These are phyloP conservation scores for Dryas iulia DNA, from an alignment of 1,140 invertebrate species.

Conservation along the genomic window DNA sequence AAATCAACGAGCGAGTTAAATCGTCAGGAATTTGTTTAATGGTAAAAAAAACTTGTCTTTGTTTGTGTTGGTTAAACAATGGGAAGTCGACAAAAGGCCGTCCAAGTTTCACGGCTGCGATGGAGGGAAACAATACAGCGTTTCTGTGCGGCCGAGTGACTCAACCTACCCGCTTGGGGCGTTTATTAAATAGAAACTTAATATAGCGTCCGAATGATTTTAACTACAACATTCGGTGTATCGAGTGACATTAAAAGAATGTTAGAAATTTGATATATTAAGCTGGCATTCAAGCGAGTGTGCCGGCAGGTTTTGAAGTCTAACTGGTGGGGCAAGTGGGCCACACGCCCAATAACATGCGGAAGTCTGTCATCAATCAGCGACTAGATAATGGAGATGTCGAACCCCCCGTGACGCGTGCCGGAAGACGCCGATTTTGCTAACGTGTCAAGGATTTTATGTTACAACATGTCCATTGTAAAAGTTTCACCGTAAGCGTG, in stretches of 20 bases:
- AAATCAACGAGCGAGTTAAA: slow-evolving; percentile 47
- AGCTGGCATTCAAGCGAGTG: slow-evolving; percentile 1
- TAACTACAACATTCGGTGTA: neutral
- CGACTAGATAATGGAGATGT: slow-evolving; percentile 63
- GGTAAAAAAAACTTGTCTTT: slow-evolving; percentile 47
- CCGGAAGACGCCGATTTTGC: slow-evolving; percentile 50
- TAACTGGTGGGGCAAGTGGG: slow-evolving; percentile 42
- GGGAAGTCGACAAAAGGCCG: slow-evolving; percentile 58
- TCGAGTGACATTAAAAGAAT: slow-evolving; percentile 1
- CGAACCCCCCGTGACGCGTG: slow-evolving; percentile 56
- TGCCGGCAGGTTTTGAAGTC: slow-evolving; percentile 4
- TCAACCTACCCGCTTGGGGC: slow-evolving; percentile 49
- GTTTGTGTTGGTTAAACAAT: slow-evolving; percentile 67
- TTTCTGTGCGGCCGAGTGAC: slow-evolving; percentile 64
- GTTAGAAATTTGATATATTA: neutral
- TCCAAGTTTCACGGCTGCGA: slow-evolving; percentile 53
- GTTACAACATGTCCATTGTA: slow-evolving; percentile 15
- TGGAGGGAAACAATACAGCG: slow-evolving; percentile 60
- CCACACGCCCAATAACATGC: slow-evolving; percentile 52
- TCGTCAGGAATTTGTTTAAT: slow-evolving; percentile 49
- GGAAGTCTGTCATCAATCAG: slow-evolving; percentile 75
- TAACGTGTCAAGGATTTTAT: slow-evolving; percentile 40
- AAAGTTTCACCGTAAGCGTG: neutral
- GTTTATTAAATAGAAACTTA: slow-evolving; percentile 31
- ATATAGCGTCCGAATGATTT: slow-evolving; percentile 9